Base-by-base conservation (phyloP, 2,888 invertebrate genomes). In the Yponomeuta plumbellus region DNA sequence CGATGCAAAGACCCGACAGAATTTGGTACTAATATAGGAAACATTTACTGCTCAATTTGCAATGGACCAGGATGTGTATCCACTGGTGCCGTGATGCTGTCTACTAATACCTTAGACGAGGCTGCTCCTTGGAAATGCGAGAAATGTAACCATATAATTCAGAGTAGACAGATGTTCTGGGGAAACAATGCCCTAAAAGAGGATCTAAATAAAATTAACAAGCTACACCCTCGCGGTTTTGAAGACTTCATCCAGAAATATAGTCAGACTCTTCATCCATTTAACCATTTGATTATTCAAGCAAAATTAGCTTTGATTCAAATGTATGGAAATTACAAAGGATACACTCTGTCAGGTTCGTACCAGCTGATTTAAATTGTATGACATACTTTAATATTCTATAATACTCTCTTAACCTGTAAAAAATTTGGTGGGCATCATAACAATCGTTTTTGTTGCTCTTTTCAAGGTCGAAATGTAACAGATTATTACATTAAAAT, bases 1-100 rank as follows among this genome's bases (percentile, higher is more conserved):
- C 88, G 95, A 68, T 96, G 96, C 74, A 81, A 78, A 39, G 96
- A 96, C 83, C 93, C 94, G 5, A 94, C 94, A 0, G 96, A 96
- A 78, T 80, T 95, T 62, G 93, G 92, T 10, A 94, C 93, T 17
- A 90, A 93, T 80, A 79, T 93, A 21, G 94, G 94, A 1, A 92
- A 94, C 0, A 92, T 94, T 63, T 90, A 92, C 67, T 95, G 95
- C 74, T 91, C 92, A n/a, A 83, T 92, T 69, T 94, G 94, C 74
- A 92, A 92, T 74, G 88, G 90, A 59, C 84, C 91, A 74, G 82
- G 85, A 75, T 69, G 75, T 68, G 75, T 73, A 39, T 72, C 70
- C 13, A 71, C 74, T 69, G 88, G 80, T 74, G 90, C 84, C 67
- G 93, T 93, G 89, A 77, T 94, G 61, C 72, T 93, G 39, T 94